Base-by-base conservation (phyloP, 2,888 invertebrate species). In the Trimorus sp. region DNA sequence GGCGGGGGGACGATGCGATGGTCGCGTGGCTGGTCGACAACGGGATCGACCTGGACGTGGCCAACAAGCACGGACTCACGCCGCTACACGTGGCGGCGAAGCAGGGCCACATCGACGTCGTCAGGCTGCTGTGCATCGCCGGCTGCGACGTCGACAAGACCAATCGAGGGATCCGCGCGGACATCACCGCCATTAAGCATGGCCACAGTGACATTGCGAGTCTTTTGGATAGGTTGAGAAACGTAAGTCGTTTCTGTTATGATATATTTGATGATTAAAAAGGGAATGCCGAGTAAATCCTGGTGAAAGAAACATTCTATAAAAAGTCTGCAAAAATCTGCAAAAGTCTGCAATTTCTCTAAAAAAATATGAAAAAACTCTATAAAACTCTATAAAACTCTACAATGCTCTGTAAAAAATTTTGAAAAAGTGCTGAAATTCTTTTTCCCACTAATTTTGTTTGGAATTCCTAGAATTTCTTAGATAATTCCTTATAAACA, bases 111-210 rank as follows among this genome's bases (percentile, higher is more conserved):
- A 94, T 94, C 65, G 95, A 96, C 89, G 93, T 96, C 84, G 94
- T 87, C 85, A 94, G 94, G 85, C 94, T 94, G 88, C 92, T 96
- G 60, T 94, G 96, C 86, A 93, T 95, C 83, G 94, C 95, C 76
- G 95, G 96, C 53, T 95, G 95, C 86, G 94, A 94, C 85, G 94
- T 95, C 58, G 95, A 95, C 85, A 93, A 93, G 79, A 93, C 94
- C 63, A 95, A 95, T 90, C 93, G 93, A 86, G 95, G 95, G 66
- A 94, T 96, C 68, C 93, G 95, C 58, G 95, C 96, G 5, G 96
- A 96, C 88, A 95, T 96, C 51, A 95, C 95, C 85, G 96, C 96
- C n/a, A 92, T 96, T 68, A 95, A 96, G 87, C 94, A 95, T 87
- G 95, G 96, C 16, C 94, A 95, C 89, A 93, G 94, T 78, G 94